Evolutionary conservation across 2,113 vertebrate genomes (phyloP).

Genomic region (Oreochromis aureus): DNA sequence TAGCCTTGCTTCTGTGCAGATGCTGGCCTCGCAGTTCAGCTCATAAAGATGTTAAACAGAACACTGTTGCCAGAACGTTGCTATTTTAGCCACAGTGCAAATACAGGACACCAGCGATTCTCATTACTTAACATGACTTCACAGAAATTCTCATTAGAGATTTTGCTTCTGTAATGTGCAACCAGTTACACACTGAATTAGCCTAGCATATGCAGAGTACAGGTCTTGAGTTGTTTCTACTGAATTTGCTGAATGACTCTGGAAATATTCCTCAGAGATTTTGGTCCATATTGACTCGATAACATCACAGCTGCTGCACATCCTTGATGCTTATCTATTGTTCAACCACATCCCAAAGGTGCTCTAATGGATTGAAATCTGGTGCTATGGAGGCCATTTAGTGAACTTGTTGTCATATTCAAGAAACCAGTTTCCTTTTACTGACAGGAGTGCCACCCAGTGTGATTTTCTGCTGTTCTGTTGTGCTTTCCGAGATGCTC

Average conservation of each 20-base stretch:
- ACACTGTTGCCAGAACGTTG: neutral
- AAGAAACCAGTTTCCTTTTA: neutral
- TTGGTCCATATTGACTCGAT: neutral
- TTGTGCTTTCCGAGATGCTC: neutral
- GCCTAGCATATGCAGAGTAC: neutral
- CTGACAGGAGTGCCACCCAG: neutral
- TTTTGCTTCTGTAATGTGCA: slow-evolving; percentile 26
- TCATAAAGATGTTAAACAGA: neutral
- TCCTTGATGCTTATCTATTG: neutral
- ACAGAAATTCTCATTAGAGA: slow-evolving; percentile 6
- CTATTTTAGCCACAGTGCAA: neutral
- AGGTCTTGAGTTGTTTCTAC: slow-evolving; percentile 1
- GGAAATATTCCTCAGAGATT: neutral
- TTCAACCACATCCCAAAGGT: neutral
- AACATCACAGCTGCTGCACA: neutral
- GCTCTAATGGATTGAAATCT: neutral
- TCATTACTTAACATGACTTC: slow-evolving; percentile 1
- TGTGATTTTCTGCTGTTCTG: neutral
- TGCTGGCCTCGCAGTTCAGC: neutral
- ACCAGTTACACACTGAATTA: slow-evolving; percentile 22
- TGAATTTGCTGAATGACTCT: neutral
- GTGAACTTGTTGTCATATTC: neutral
- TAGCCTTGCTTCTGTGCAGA: neutral
- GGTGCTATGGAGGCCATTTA: neutral
- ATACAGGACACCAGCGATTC: neutral